Percentiles rank a stretch among this genome's conserved stretches.
Evolutionary conservation across 2,888 invertebrate genomes (phyloP).

Genomic region (Spilarctia lutea): DNA sequence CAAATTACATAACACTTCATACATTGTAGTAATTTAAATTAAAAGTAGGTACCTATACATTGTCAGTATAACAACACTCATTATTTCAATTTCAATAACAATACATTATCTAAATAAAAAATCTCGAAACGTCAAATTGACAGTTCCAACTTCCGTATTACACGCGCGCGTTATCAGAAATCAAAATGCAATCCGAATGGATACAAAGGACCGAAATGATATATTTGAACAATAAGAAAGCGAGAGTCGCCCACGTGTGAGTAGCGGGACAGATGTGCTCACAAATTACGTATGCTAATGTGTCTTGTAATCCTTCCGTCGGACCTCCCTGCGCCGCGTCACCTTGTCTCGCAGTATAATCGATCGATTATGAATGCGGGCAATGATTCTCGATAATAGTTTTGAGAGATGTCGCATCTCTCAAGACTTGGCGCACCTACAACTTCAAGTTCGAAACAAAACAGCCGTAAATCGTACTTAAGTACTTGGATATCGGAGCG

Average conservation of each 20-base stretch:
- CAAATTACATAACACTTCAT: conserved; percentile 20
- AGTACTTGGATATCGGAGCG: conserved; percentile 41
- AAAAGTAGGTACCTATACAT: conserved; percentile 32
- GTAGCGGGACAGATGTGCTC: conserved; percentile 71
- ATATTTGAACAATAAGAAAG: conserved; percentile 78
- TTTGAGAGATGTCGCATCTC: conserved; percentile 58
- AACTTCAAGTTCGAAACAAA: conserved; percentile 41
- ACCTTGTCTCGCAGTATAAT: conserved; percentile 69
- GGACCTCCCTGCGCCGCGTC: conserved; percentile 75
- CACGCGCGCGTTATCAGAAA: conserved; percentile 62
- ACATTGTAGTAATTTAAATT: conserved; percentile 22
- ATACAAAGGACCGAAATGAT: conserved; percentile 69
- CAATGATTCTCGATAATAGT: conserved; percentile 56
- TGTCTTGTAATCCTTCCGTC: conserved; percentile 81
- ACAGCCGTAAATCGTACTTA: conserved; percentile 26
- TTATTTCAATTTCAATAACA: conserved; percentile 61
- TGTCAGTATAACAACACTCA: conserved; percentile 41
- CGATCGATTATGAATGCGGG: conserved; percentile 76
- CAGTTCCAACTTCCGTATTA: conserved; percentile 68
- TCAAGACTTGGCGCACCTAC: conserved; percentile 43
- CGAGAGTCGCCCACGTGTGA: conserved; percentile 73
- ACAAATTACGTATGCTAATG: conserved; percentile 85
- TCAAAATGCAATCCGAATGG: conserved; percentile 61
- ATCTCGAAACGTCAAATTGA: conserved; percentile 58
- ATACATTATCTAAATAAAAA: conserved; percentile 61